A percentile compares a stretch with the other conserved stretches of the same genome.
These are phyloP conservation scores for Hycleus phaleratus DNA, from an alignment of 1,140 invertebrate genomes.

Conservation along the genomic window DNA sequence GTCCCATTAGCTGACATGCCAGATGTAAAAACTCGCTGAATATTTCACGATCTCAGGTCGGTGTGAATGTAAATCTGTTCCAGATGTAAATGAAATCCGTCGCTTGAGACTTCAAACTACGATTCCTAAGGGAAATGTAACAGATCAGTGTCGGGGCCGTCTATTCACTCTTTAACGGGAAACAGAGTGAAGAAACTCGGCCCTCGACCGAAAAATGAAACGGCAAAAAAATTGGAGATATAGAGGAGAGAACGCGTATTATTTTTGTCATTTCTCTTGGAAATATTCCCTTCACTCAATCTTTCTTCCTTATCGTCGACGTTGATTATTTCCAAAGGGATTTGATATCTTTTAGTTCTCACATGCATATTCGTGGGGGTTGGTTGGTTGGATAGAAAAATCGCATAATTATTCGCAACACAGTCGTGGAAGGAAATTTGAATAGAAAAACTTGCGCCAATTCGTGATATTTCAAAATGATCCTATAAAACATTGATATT, in stretches of 20 bases:
- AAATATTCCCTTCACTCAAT: conserved; percentile 18
- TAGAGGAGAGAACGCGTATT: conserved; percentile 8
- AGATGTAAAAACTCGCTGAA: conserved; percentile 32
- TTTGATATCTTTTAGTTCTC: conserved; percentile 13
- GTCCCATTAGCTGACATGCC: conserved; percentile 27
- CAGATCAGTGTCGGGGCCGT: conserved; percentile 23
- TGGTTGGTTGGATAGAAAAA: conserved; percentile 2
- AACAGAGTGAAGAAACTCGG: neutral
- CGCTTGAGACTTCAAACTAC: conserved; percentile 29
- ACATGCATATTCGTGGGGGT: neutral
- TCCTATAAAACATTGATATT: too few relatives aligned
- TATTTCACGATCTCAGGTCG: conserved; percentile 29
- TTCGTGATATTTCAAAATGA: too few relatives aligned
- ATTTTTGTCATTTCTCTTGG: conserved; percentile 22
- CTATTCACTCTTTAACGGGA: conserved; percentile 3
- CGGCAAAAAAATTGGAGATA: too few relatives aligned
- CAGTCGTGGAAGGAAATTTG: neutral
- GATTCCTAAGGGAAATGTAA: conserved; percentile 31
- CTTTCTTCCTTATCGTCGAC: conserved; percentile 7
- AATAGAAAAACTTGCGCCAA: conserved; percentile 2
- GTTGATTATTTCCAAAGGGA: conserved; percentile 16
- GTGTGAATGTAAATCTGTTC: conserved; percentile 35
- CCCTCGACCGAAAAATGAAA: too few relatives aligned
- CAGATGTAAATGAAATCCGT: conserved; percentile 36
- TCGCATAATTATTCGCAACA: conserved; percentile 2